These are phyloP conservation scores for Vidua macroura DNA, from an alignment of 2,113 vertebrate genomes.

Conservation along the genomic window DNA sequence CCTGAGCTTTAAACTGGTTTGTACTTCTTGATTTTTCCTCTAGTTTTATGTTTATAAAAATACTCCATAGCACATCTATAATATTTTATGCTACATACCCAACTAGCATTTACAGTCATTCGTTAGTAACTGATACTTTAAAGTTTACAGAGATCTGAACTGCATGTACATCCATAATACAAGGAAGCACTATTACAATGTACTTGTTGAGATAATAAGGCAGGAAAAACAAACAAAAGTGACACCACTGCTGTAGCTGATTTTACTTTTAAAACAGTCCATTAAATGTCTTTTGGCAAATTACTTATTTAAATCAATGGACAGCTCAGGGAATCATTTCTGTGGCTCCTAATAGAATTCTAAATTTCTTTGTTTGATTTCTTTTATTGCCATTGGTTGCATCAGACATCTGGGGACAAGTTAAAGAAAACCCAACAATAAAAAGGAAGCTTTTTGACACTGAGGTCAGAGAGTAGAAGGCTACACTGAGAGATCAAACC, in stretches of 20 bases:
- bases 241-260: background rate
- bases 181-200: background rate
- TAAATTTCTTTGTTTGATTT: background rate
- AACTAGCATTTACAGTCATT: background rate
- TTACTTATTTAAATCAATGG: background rate
- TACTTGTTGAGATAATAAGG: background rate
- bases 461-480: constrained; percentile 16
- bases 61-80: background rate
- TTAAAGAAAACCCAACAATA: background rate
- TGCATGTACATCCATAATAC: background rate
- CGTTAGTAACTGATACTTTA: background rate
- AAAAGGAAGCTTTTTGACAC: background rate
- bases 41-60: background rate
- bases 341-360: background rate
- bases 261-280: constrained; percentile 4
- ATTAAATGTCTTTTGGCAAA: background rate
- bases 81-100: background rate
- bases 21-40: background rate
- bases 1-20: background rate
- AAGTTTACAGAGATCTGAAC: background rate
- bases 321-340: background rate
- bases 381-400: background rate
- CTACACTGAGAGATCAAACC: background rate
- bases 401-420: background rate
- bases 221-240: background rate